phyloP scores from a whole-genome alignment of 2,888 invertebrate genomes.

The Acanthopleura granulata region DNA sequence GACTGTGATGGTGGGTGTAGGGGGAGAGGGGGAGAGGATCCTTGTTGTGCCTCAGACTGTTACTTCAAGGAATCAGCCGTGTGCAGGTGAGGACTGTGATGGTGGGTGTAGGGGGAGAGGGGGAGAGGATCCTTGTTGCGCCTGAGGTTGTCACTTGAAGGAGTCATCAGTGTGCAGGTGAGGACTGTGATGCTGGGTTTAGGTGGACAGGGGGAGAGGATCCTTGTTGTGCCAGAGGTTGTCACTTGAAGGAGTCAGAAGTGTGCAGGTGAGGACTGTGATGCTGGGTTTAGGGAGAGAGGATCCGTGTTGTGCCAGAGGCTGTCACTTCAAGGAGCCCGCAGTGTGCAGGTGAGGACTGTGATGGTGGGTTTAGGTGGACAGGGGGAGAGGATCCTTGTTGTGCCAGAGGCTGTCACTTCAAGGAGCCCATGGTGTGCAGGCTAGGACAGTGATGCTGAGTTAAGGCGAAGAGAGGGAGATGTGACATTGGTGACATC shows the following conservation, averaged over 20 bases:
- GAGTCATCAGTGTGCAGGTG: not conserved
- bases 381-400: not conserved
- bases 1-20: conserved; percentile 95
- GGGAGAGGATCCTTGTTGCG: conserved; percentile 1
- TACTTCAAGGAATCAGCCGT: not conserved
- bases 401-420: not conserved
- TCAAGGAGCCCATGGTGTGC: not conserved
- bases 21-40: conserved; percentile 71
- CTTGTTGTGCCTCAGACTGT: not conserved
- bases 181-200: not conserved
- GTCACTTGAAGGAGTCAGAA: conserved; percentile 75
- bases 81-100: conserved; percentile 91
- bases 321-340: not conserved
- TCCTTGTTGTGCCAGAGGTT: conserved; percentile 92
- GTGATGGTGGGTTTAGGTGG: too few relatives aligned
- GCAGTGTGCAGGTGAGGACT: conserved; percentile 1
- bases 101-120: conserved; percentile 84
- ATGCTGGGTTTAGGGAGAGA: conserved; percentile 86
- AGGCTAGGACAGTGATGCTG: not conserved
- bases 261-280: conserved; percentile 91
- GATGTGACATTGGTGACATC: too few relatives aligned
- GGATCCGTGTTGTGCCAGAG: not conserved
- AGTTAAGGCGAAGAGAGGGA: too few relatives aligned
- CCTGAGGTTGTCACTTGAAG: not conserved
- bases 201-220: conserved; percentile 62